Base-by-base conservation (phyloP, 2,888 invertebrate species). In the Dichetophora obliterata region DNA sequence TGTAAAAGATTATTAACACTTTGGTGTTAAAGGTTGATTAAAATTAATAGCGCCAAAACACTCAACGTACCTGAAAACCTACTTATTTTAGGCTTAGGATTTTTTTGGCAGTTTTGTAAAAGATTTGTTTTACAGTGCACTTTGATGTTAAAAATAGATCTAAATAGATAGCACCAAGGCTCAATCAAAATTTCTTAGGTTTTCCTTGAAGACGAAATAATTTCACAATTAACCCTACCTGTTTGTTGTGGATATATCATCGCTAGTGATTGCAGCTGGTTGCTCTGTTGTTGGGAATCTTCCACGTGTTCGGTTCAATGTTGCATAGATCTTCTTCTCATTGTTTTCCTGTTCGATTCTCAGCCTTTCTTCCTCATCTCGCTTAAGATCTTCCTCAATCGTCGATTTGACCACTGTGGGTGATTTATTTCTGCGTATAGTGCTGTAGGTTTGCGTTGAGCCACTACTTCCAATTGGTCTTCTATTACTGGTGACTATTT, bases 381-480 rank as follows among this genome's bases (percentile, higher is more conserved):
- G 27, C 11, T 59, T 68, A 11, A 48, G 14, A n/a, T 75, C 69
- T 5, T 75, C 77, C 0, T 75, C 75, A 0, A 68, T 59, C 3
- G 82, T 80, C 5, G 82, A 66, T 16, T 59, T 81, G 0, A 81
- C 90, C 0, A 81, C 90, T 0, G 91, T 91, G 0, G 91, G 90
- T 16, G 92, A 93, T 82, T 92, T 91, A 0, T 93, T 91, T 78
- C 95, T 90, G 66, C 93, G 90, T 37, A 95, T 94, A 74, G 93
- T 95, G 0, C 94, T 93, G 82, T 95, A 95, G 80, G 94, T 92
- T 0, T 92, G 90, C 9, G 90, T 91, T 24, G 87, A 87, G 11
- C 88, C 78, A 14, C 88, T 78, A 14, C 37, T 27, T 16, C 16
- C 78, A 2, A 80, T 63, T 0, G 85, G 81, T 37, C 84, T 83